Percentiles rank a stretch among this genome's conserved stretches.
These are phyloP conservation scores for Conus canariensis DNA, from an alignment of 2,888 invertebrate species.

Conservation along the genomic window DNA sequence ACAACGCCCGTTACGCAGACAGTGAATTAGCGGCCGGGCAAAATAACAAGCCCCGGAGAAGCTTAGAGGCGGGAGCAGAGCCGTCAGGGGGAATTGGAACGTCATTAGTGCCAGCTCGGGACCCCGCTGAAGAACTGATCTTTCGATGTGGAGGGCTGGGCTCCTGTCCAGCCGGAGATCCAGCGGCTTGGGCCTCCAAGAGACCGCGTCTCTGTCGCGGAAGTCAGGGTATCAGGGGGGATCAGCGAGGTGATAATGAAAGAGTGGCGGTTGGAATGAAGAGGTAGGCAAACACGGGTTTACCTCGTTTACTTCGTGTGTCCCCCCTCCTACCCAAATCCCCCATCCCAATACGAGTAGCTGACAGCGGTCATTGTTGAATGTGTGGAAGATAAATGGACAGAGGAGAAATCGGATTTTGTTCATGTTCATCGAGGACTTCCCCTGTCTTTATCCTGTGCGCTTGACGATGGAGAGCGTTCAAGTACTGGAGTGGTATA, in stretches of 20 bases:
- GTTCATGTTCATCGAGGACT: not conserved
- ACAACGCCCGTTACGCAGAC: slow-evolving; percentile 21
- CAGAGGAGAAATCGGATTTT: not conserved
- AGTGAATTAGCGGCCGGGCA: not conserved
- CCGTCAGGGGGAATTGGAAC: slow-evolving; percentile 23
- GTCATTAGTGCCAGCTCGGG: slow-evolving; percentile 30
- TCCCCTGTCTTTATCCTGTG: too few relatives aligned
- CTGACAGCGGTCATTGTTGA: too few relatives aligned
- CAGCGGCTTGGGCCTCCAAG: slow-evolving; percentile 1
- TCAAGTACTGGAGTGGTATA: too few relatives aligned
- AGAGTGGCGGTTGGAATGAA: not conserved
- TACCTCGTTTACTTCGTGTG: not conserved
- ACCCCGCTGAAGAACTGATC: not conserved
- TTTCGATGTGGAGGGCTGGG: not conserved
- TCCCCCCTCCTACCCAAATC: too few relatives aligned
- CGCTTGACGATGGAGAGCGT: too few relatives aligned
- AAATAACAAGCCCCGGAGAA: slow-evolving; percentile 17
- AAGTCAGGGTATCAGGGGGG: not conserved
- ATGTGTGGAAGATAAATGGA: not conserved
- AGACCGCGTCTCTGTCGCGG: not conserved
- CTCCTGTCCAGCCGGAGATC: not conserved
- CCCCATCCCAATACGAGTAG: too few relatives aligned
- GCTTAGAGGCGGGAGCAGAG: not conserved
- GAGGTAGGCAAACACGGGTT: not conserved
- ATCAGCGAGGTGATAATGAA: not conserved